phyloP scores from a whole-genome alignment of 2,888 invertebrate genomes.

The Calameuta pallipes region DNA sequence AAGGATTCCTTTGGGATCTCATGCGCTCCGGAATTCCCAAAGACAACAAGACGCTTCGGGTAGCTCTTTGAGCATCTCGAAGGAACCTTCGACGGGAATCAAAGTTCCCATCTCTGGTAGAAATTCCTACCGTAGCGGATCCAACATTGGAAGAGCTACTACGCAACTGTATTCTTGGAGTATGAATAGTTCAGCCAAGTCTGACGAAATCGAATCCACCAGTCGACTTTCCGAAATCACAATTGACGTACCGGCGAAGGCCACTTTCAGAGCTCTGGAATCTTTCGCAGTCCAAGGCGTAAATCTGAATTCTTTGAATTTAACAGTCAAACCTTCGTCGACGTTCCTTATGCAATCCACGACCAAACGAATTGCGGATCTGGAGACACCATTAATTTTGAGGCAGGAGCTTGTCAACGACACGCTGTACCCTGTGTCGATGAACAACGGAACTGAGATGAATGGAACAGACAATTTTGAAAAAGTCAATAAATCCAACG shows the following conservation, averaged over 20 bases:
- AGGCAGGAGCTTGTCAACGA: conserved; percentile 28
- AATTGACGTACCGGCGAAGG: background rate
- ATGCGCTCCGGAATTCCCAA: background rate
- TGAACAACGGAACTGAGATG: conserved; percentile 21
- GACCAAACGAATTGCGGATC: background rate
- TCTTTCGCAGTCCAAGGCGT: background rate
- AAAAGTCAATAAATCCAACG: conserved; percentile 12
- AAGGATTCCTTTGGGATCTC: background rate
- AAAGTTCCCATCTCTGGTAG: background rate
- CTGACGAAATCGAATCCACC: background rate
- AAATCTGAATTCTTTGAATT: background rate
- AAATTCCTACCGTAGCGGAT: background rate
- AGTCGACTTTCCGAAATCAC: background rate
- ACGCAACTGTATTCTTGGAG: background rate
- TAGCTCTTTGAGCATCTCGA: background rate
- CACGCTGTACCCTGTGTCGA: conserved; percentile 20
- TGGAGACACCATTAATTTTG: conserved; percentile 16
- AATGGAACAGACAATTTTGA: conserved; percentile 11
- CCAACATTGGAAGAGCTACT: background rate
- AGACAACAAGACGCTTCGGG: background rate
- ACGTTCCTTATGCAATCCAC: background rate
- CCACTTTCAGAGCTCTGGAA: background rate
- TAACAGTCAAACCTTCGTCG: background rate
- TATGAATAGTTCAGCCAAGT: background rate
- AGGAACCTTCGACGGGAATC: background rate